Conservation (phyloP, 2,113 vertebrate species). For the Leptodactylus fuscus region DNA sequence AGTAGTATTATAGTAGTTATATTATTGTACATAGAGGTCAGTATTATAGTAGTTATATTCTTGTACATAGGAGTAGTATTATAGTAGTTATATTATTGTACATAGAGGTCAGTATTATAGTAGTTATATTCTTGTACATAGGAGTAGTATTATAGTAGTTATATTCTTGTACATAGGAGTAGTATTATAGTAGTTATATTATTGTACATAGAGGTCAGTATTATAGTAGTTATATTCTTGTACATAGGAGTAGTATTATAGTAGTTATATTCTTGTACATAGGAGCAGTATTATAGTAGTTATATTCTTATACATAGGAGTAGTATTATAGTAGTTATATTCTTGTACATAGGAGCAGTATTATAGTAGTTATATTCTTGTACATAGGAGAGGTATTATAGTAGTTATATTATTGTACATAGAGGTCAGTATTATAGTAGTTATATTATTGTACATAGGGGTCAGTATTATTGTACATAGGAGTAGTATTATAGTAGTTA, state of each 20-base stretch:
- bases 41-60: constrained; percentile 13
- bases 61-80: background rate
- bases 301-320: background rate
- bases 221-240: constrained; percentile 10
- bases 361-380: background rate
- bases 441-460: background rate
- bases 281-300: constrained; percentile 2
- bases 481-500: constrained; percentile 14
- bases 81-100: constrained; percentile 2
- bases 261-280: constrained; percentile 11
- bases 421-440: constrained; percentile 3
- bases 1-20: background rate
- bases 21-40: background rate
- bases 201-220: background rate
- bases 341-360: background rate
- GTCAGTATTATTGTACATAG: constrained; percentile 6
- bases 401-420: background rate
- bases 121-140: constrained; percentile 7
- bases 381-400: background rate
- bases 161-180: background rate
- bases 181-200: constrained; percentile 1
- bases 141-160: constrained; percentile 14
- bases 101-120: background rate
- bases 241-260: background rate
- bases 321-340: constrained; percentile 8